phyloP scores from a whole-genome alignment of 2,797 vertebrate genomes.

The Lepidocolaptes lacrymiger region DNA sequence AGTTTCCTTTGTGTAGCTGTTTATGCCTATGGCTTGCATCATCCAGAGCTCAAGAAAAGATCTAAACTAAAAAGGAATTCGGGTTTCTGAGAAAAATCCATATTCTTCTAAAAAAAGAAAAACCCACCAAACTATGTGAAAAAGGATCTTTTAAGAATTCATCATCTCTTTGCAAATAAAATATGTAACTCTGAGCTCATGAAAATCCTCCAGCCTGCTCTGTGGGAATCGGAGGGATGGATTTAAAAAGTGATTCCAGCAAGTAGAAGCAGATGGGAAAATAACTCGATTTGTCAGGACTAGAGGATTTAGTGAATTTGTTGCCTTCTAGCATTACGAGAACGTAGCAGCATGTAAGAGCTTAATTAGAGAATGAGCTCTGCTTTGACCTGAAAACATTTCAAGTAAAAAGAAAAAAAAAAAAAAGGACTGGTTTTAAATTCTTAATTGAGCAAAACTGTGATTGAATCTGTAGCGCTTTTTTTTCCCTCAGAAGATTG shows the following conservation, averaged over 20 bases:
- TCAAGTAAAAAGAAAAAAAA: not conserved
- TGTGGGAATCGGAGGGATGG: not conserved
- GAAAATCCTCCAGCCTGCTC: constrained; percentile 38
- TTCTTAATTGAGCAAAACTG: constrained; percentile 39
- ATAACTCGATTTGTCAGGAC: constrained; percentile 74
- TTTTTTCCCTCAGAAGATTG: not conserved
- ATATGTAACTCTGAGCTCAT: not conserved
- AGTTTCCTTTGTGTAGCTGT: constrained; percentile 68
- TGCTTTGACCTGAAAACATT: constrained; percentile 38
- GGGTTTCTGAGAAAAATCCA: constrained; percentile 35
- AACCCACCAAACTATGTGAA: not conserved
- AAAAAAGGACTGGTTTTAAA: not conserved
- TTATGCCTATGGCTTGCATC: constrained; percentile 63
- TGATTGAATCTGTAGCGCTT: not conserved
- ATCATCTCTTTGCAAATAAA: not conserved
- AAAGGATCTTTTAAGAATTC: not conserved
- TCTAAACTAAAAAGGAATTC: constrained; percentile 25
- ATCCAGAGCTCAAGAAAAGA: constrained; percentile 50
- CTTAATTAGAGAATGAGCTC: constrained; percentile 28
- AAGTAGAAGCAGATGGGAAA: constrained; percentile 63
- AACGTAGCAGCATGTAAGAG: not conserved
- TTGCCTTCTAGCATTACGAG: not conserved
- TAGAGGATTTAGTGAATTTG: constrained; percentile 51
- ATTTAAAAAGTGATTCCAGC: constrained; percentile 27
- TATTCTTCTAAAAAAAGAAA: not conserved